Evolutionary conservation across 2,888 invertebrate species (phyloP), one percentile per base, ranked within the genome.

Genomic region (Megalurothrips usitatus): DNA sequence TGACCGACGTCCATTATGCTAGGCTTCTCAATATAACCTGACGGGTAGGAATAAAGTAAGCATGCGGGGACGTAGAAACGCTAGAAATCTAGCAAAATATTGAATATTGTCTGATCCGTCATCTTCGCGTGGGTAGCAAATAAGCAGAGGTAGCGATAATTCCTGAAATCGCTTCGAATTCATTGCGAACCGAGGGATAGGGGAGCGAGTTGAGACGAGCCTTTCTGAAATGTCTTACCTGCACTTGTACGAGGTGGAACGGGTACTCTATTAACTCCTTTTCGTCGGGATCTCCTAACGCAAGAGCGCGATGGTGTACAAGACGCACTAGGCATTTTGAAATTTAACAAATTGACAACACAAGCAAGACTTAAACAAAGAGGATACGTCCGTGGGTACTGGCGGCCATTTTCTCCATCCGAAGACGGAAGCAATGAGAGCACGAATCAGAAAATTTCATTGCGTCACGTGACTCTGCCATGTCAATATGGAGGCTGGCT

Each of bases 241-340:
- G 93, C 92, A 90, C 92, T 93, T 87, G 93, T 93, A 89, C 93
- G 91, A 86, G 93, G 93, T 87, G 93, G 93, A 88, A 93, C 89
- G 86, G 94, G 93, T 88, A 93, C 94, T 88, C 96, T 92, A 90
- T 95, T 95, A 86, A 93, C 94, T 88, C 94, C 94, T 93, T 96
- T 95, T 90, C 96, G 93, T 88, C 95, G 92, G 88, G 96, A 96
- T 90, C 96, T 93, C 89, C 96, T 92, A 87, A 94, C 94, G 90
- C 94, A 95, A 90, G 94, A 94, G 91, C 95, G 93, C 89, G 95
- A 94, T 89, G 95, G 94, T 88, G 95, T 94, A 90, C 96, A 95
- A 89, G 96, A 96, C 90, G 96, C 96, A 92, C 96, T 96, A 91
- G 96, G 96, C 96, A 96, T 95, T 90, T 92, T 94, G 89, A 89